Percentiles rank a stretch among this genome's conserved stretches.
Evolutionary conservation across 2,888 invertebrate genomes (phyloP).

Genomic region (Acrobasis repandana): DNA sequence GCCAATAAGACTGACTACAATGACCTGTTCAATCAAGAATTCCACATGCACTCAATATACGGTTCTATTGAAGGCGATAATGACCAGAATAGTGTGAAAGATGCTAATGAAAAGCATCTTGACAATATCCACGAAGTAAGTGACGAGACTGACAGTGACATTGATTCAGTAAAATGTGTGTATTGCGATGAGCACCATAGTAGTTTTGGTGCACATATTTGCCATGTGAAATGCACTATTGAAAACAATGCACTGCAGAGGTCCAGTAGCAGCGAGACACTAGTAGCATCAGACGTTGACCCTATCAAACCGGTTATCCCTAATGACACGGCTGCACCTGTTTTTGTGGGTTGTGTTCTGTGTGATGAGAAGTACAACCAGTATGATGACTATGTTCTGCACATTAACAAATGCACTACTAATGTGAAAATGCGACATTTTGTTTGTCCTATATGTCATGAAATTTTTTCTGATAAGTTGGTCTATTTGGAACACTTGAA

Average conservation of each 20-base stretch:
- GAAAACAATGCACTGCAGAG: conserved; percentile 65
- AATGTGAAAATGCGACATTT: conserved; percentile 75
- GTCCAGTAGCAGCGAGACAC: conserved; percentile 72
- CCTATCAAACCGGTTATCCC: conserved; percentile 41
- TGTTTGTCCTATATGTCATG: conserved; percentile 76
- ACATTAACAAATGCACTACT: conserved; percentile 71
- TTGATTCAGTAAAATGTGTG: conserved; percentile 74
- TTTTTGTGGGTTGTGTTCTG: conserved; percentile 68
- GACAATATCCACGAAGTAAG: conserved; percentile 56
- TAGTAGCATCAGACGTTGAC: conserved; percentile 62
- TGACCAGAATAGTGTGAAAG: conserved; percentile 63
- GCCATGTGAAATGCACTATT: conserved; percentile 70
- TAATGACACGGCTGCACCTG: conserved; percentile 38
- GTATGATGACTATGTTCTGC: conserved; percentile 67
- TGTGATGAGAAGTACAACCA: conserved; percentile 70
- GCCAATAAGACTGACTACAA: conserved; percentile 58
- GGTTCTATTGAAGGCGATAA: conserved; percentile 65
- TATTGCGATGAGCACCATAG: conserved; percentile 70
- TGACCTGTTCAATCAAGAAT: conserved; percentile 66
- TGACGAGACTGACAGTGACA: conserved; percentile 77
- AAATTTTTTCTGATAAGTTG: conserved; percentile 66
- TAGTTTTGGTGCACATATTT: conserved; percentile 64
- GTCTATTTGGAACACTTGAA: conserved; percentile 68
- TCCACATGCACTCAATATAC: conserved; percentile 65
- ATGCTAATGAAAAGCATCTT: conserved; percentile 37